Conservation (phyloP, 2,888 invertebrate genomes). For the Vanessa cardui region DNA sequence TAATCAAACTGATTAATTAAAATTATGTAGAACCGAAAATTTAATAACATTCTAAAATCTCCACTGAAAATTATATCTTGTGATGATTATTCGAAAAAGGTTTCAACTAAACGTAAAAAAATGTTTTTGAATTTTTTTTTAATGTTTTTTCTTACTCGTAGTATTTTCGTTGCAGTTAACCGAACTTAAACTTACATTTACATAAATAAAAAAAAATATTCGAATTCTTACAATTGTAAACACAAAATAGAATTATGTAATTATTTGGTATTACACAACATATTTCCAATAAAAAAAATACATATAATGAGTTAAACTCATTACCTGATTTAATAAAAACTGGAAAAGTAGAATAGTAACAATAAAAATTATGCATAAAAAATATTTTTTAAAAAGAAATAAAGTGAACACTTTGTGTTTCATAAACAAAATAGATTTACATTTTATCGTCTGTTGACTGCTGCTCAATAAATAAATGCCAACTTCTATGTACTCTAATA, state of each 20-base stretch:
- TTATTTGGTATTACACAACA: slow-evolving; percentile 81
- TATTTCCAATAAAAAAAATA: slow-evolving; percentile 59
- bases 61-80: slow-evolving; percentile 22
- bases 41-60: background rate
- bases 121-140: slow-evolving; percentile 15
- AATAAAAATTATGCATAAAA: slow-evolving; percentile 64
- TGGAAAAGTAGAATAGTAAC: slow-evolving; percentile 58
- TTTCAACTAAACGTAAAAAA: background rate
- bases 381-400: slow-evolving; percentile 51
- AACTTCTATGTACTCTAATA: slow-evolving; percentile 55
- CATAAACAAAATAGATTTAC: slow-evolving; percentile 52
- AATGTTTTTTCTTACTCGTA: slow-evolving; percentile 46
- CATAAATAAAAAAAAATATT: slow-evolving; percentile 63
- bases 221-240: slow-evolving; percentile 70
- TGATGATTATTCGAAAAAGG: slow-evolving; percentile 2
- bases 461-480: slow-evolving; percentile 55
- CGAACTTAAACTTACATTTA: slow-evolving; percentile 57
- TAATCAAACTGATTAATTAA: slow-evolving; percentile 40
- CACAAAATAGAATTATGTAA: slow-evolving; percentile 68
- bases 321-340: slow-evolving; percentile 56
- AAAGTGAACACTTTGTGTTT: slow-evolving; percentile 75
- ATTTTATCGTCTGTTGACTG: slow-evolving; percentile 67
- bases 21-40: background rate
- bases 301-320: slow-evolving; percentile 75
- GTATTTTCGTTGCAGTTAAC: slow-evolving; percentile 61